Evolutionary conservation across 1,140 invertebrate genomes (phyloP).

Genomic region (Drosophila ercepeae): DNA sequence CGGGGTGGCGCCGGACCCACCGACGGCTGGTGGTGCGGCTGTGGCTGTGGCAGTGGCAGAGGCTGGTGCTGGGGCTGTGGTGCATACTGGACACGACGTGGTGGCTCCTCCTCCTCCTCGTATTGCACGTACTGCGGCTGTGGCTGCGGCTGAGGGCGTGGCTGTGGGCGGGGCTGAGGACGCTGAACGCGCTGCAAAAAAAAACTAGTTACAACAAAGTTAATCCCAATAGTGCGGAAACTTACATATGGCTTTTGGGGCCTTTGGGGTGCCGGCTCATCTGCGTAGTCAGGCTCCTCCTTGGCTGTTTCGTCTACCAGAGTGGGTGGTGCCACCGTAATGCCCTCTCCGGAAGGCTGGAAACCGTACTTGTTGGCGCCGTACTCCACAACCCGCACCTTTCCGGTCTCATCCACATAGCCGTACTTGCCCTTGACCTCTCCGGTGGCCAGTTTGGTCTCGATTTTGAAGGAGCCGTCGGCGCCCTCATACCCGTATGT

Average conservation of each 20-base stretch:
- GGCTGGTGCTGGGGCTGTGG: constrained; percentile 36
- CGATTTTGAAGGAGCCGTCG: constrained; percentile 93
- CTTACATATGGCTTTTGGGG: constrained; percentile 82
- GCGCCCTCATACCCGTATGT: constrained; percentile 94
- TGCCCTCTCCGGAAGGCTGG: constrained; percentile 93
- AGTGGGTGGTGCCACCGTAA: constrained; percentile 92
- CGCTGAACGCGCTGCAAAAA: constrained; percentile 51
- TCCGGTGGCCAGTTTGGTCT: constrained; percentile 91
- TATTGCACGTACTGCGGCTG: constrained; percentile 83
- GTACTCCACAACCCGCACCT: constrained; percentile 93
- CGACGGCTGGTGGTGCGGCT: constrained; percentile 47
- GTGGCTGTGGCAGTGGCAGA: constrained; percentile 54
- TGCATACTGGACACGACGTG: constrained; percentile 73
- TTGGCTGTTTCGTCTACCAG: constrained; percentile 89
- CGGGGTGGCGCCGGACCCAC: constrained; percentile 72
- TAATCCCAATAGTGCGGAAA: background rate
- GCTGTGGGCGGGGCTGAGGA: constrained; percentile 70
- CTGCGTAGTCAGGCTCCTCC: constrained; percentile 84
- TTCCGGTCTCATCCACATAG: constrained; percentile 92
- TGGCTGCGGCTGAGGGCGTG: constrained; percentile 69
- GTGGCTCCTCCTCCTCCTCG: constrained; percentile 74
- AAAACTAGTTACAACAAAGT: background rate
- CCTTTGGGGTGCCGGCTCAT: constrained; percentile 81
- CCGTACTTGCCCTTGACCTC: constrained; percentile 94
- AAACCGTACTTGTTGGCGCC: constrained; percentile 94